Evolutionary conservation across 2,797 vertebrate genomes (phyloP), one percentile per base, ranked within the genome.

Genomic region (Masticophis lateralis): DNA sequence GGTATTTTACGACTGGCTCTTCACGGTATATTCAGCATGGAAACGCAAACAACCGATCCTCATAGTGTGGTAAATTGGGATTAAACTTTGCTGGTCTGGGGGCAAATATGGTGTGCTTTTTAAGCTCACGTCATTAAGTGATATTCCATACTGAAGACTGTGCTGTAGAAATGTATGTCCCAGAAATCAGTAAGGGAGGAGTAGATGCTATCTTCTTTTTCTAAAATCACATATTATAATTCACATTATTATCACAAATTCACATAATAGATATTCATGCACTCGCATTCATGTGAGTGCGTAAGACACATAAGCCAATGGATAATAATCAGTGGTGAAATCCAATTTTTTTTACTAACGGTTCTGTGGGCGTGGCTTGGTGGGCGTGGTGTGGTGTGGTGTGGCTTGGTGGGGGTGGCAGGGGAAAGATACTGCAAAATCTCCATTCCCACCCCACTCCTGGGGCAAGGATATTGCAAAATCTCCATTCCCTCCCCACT

Each of bases 1-100:
- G 55, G 92, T 14, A 47, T 93, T 86, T 51, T 93, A 61, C 83
- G 92, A 8, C 6, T 93, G 53, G 60, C 92, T 69, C 83, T 93
- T 18, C 92, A 93, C n/a, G 89, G 92, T 25, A 20, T 93, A 32
- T 93, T 93, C 61, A 90, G 18, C 83, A 93, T 93, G 92, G 89
- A 93, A 32, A 74, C 60, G 51, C 18, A 87, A 12, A 12, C 12
- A 90, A 83, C 5, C 1, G 37, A 90, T 27, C 12, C 89, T 56
- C 92, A 93, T 28, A 93, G 89, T 87, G 60, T 87, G 92, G 92
- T 93, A 93, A 90, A 74, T 59, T 16, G 43, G 25, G 22, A 83
- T 63, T 13, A 32, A 25, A 12, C 1, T 53, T 47, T 27, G 63
- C 13, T 32, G 22, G 12, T 53, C 16, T 63, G 28, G 47, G 51